Conservation (phyloP, 2,888 invertebrate genomes). For the Dryococelus australis region DNA sequence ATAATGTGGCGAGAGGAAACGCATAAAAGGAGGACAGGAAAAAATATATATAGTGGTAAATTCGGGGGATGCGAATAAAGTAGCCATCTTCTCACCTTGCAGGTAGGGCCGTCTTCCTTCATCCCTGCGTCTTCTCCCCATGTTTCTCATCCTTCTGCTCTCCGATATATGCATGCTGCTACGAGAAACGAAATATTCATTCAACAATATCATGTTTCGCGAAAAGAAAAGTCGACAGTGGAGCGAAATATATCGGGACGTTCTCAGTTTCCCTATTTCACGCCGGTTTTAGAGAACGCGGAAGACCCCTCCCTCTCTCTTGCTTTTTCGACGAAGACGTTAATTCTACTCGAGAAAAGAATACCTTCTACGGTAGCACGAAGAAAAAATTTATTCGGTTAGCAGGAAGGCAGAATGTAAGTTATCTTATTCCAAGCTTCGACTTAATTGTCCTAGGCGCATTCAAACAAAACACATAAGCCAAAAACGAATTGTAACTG, state of each 20-base stretch:
- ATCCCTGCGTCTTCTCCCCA: neutral
- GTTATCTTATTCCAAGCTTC: no score
- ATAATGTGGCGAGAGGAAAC: neutral
- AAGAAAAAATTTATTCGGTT: no score
- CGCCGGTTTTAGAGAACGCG: neutral
- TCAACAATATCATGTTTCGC: conserved; percentile 7
- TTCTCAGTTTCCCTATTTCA: neutral
- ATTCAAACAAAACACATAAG: no score
- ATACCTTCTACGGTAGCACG: no score
- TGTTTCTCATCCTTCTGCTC: neutral
- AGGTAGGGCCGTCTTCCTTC: neutral
- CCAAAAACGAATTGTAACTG: no score
- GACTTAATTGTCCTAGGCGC: no score
- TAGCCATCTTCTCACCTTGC: conserved; percentile 16
- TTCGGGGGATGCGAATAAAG: neutral
- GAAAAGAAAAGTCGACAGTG: neutral
- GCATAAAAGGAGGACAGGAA: neutral
- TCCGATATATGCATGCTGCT: neutral
- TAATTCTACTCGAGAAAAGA: neutral
- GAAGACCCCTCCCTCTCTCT: neutral
- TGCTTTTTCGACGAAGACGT: neutral
- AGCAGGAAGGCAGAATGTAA: no score
- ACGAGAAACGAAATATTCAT: conserved; percentile 1
- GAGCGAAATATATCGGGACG: neutral
- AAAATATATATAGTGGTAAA: neutral